Evolutionary conservation across 2,888 invertebrate species (phyloP).

Genomic region (Pammene aurita): DNA sequence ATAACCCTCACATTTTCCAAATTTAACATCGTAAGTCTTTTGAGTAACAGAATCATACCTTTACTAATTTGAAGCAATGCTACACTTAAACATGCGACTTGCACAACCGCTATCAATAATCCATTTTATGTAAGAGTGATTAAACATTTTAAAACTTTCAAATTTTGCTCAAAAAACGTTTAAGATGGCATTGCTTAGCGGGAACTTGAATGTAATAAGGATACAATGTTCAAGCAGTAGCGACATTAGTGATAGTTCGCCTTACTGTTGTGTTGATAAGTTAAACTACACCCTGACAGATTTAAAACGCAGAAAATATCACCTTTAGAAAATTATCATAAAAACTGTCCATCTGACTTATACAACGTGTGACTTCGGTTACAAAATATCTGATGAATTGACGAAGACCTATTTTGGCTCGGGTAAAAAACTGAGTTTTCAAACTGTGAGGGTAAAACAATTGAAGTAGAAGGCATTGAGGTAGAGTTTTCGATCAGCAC

Average conservation of each 20-base stretch:
- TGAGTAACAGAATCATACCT: slow-evolving; percentile 13
- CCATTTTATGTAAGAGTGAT: background rate
- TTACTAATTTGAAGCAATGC: slow-evolving; percentile 8
- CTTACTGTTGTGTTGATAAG: slow-evolving; percentile 29
- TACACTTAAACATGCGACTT: slow-evolving; percentile 1
- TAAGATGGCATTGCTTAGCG: slow-evolving; percentile 4
- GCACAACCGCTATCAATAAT: background rate
- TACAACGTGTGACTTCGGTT: too few species aligned
- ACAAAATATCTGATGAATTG: too few species aligned
- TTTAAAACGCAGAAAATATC: background rate
- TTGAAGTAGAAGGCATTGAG: slow-evolving; percentile 16
- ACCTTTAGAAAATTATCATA: too few species aligned
- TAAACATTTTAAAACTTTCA: background rate
- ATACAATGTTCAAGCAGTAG: slow-evolving; percentile 14
- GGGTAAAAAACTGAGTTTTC: too few species aligned
- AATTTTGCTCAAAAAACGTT: slow-evolving; percentile 26
- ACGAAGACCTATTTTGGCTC: too few species aligned
- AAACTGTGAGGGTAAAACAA: background rate
- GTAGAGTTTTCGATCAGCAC: slow-evolving; percentile 43
- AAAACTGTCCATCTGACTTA: too few species aligned
- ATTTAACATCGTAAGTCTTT: too few species aligned
- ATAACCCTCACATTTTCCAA: too few species aligned
- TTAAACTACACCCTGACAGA: background rate
- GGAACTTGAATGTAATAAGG: slow-evolving; percentile 20
- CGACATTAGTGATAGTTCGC: slow-evolving; percentile 31